Conservation (phyloP, 2,797 vertebrate species). For the Anableps anableps region DNA sequence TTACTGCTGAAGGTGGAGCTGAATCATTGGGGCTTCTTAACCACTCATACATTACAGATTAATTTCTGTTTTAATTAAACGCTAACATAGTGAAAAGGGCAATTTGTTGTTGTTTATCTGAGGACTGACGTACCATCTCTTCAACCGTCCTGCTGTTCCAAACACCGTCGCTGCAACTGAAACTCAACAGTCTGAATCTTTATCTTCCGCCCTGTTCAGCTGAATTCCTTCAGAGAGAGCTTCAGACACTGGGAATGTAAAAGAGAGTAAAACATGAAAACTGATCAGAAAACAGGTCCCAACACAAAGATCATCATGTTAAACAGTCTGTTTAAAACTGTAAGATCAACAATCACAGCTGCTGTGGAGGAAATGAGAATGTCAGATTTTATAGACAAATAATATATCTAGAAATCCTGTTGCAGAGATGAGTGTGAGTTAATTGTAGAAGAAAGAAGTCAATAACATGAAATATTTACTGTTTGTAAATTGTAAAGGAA, state of each 20-base stretch:
- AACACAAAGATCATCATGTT: not conserved
- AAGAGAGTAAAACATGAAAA: no score
- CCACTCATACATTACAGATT: no score
- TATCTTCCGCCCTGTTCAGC: not conserved
- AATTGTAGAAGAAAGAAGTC: not conserved
- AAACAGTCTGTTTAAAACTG: no score
- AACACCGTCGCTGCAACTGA: not conserved
- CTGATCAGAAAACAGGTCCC: no score
- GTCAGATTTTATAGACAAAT: not conserved
- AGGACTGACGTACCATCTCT: not conserved
- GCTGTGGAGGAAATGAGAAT: not conserved
- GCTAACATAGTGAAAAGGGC: not conserved
- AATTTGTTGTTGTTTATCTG: not conserved
- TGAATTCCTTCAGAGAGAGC: no score
- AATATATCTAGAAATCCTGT: not conserved
- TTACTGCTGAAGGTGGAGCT: no score
- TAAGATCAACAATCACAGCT: not conserved
- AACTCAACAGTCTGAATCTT: not conserved
- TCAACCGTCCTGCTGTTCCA: not conserved
- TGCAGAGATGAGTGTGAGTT: not conserved
- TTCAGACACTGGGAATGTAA: no score
- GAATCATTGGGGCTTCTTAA: no score
- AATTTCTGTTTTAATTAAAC: not conserved
- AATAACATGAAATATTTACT: not conserved
- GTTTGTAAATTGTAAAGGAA: not conserved